These are phyloP conservation scores for Mesorhabditis sp. DNA, from an alignment of 2,888 invertebrate genomes.

Conservation along the genomic window DNA sequence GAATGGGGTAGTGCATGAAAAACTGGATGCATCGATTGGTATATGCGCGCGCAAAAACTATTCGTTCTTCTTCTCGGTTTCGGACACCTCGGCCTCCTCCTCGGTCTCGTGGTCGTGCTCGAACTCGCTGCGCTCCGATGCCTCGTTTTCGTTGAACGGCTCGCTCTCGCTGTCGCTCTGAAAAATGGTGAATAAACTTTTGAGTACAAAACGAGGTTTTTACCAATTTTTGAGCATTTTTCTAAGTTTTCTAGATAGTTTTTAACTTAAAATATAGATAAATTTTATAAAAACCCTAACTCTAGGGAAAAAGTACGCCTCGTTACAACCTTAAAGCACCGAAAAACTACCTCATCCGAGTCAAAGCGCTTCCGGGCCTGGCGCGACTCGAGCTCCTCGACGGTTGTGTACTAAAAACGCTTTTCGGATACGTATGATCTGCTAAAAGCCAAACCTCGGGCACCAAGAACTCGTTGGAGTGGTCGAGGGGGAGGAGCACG, in stretches of 20 bases:
- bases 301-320: too few species aligned
- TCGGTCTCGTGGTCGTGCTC: not conserved
- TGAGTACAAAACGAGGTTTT: too few species aligned
- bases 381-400: slow-evolving; percentile 30
- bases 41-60: not conserved
- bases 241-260: too few species aligned
- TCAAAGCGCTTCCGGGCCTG: slow-evolving; percentile 40
- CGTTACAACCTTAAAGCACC: too few species aligned
- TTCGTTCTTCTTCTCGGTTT: not conserved
- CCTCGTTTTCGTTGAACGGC: not conserved
- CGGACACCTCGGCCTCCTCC: not conserved
- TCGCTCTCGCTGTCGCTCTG: slow-evolving; percentile 6
- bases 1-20: not conserved
- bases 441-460: slow-evolving; percentile 31
- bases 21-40: not conserved
- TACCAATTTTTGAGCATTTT: too few species aligned
- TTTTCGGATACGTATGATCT: not conserved
- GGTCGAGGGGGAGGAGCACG: slow-evolving; percentile 43
- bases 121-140: not conserved
- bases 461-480: slow-evolving; percentile 43
- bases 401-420: slow-evolving; percentile 29
- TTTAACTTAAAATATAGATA: too few species aligned
- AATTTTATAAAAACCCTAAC: too few species aligned
- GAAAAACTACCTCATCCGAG: slow-evolving; percentile 25
- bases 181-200: too few species aligned